phyloP scores from a whole-genome alignment of 2,113 vertebrate genomes.

The Centropristis striata region DNA sequence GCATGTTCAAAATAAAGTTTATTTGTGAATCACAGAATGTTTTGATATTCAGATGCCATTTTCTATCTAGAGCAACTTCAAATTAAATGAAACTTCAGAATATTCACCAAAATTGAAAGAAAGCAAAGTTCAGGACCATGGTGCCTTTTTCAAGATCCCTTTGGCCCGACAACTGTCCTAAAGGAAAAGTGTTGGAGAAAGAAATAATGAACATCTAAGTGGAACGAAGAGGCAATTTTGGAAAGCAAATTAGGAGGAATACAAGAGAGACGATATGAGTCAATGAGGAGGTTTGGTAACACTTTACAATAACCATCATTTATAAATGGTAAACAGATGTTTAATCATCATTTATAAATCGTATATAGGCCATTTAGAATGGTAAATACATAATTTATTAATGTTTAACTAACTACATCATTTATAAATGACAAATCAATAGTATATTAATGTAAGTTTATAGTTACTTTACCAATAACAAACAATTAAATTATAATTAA shows the following conservation, averaged over 20 bases:
- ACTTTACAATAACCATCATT: no score
- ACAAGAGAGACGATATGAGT: not conserved
- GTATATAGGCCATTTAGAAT: no score
- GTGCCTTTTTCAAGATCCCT: not conserved
- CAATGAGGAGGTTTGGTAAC: no score
- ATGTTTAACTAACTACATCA: no score
- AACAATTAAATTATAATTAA: no score
- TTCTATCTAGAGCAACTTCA: not conserved
- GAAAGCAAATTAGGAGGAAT: constrained; percentile 20
- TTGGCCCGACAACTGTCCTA: not conserved
- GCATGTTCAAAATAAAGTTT: not conserved
- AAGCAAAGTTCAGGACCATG: constrained; percentile 1
- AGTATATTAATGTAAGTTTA: no score
- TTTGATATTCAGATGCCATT: constrained; percentile 21
- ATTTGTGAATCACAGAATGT: not conserved
- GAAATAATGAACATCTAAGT: constrained; percentile 34
- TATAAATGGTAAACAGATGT: no score
- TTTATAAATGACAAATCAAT: no score
- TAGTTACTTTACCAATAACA: no score
- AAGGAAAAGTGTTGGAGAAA: not conserved
- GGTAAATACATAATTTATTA: no score
- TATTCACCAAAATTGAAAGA: constrained; percentile 10
- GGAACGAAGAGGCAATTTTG: constrained; percentile 11
- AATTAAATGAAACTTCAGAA: not conserved
- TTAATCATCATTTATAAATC: no score